phyloP scores from a whole-genome alignment of 2,888 invertebrate genomes.

The Dryobota labecula region DNA sequence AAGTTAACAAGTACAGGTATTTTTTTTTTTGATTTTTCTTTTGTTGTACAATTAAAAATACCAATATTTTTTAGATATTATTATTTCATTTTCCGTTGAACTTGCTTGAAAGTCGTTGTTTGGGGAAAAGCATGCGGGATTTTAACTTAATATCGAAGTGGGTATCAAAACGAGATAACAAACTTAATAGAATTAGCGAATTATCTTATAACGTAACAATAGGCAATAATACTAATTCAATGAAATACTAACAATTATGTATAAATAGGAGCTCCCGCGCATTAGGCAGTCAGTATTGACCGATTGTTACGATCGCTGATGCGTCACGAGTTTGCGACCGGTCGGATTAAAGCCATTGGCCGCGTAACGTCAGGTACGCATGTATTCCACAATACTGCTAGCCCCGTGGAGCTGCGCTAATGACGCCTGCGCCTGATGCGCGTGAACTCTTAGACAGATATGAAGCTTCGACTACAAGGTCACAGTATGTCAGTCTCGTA shows the following conservation, averaged over 20 bases:
- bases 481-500: constrained; percentile 99
- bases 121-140: constrained; percentile 27
- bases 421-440: constrained; percentile 28
- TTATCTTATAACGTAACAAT: constrained; percentile 42
- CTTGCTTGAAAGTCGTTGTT: constrained; percentile 64
- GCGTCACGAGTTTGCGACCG: background rate
- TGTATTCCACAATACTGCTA: background rate
- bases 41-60: constrained; percentile 32
- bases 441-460: constrained; percentile 71
- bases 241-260: constrained; percentile 56
- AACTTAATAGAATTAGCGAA: constrained; percentile 40
- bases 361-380: background rate
- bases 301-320: background rate
- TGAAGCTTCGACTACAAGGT: constrained; percentile 81
- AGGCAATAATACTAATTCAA: constrained; percentile 48
- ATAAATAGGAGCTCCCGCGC: constrained; percentile 57
- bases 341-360: constrained; percentile 1
- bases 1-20: constrained; percentile 50
- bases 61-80: constrained; percentile 20
- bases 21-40: constrained; percentile 52
- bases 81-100: constrained; percentile 63
- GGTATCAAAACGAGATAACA: constrained; percentile 36
- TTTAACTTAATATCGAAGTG: constrained; percentile 35
- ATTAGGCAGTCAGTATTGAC: constrained; percentile 27
- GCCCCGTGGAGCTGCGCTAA: background rate